These are phyloP conservation scores for Oscheius sp. DNA, from an alignment of 1,140 invertebrate species.

Conservation along the genomic window DNA sequence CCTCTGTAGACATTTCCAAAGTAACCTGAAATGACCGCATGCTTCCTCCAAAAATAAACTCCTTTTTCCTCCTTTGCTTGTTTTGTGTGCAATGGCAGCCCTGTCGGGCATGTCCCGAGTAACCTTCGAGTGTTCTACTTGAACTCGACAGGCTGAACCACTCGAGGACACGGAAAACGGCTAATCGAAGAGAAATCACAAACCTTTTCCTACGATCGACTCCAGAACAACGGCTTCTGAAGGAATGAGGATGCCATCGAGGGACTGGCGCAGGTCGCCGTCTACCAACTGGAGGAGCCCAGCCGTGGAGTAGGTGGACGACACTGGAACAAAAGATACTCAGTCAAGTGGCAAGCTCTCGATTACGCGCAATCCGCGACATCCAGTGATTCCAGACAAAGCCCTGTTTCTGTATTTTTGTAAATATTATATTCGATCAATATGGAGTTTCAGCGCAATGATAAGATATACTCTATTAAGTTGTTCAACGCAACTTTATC, in stretches of 20 bases:
- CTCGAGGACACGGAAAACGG: too few species aligned
- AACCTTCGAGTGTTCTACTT: too few species aligned
- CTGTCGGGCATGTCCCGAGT: too few species aligned
- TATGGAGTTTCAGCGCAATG: background rate
- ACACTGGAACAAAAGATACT: too few species aligned
- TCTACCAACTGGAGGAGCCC: slow-evolving; percentile 26
- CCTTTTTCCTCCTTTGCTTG: background rate
- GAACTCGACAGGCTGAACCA: too few species aligned
- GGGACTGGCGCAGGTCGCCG: slow-evolving; percentile 18
- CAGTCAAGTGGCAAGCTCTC: background rate
- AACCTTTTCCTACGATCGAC: slow-evolving; percentile 38
- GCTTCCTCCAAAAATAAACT: background rate
- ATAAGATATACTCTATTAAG: background rate
- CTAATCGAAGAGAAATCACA: too few species aligned
- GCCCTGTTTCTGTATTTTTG: background rate
- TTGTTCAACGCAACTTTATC: background rate
- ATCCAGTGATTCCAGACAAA: background rate
- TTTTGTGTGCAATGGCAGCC: too few species aligned
- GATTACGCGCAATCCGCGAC: background rate
- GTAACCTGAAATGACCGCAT: slow-evolving; percentile 52
- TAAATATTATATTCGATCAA: slow-evolving; percentile 8
- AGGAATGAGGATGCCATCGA: slow-evolving; percentile 20
- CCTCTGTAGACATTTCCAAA: slow-evolving; percentile 54
- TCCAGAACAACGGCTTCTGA: slow-evolving; percentile 36
- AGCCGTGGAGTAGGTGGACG: slow-evolving; percentile 20